These are phyloP conservation scores for Albula goreensis DNA, from an alignment of 2,113 vertebrate species.

Conservation along the genomic window DNA sequence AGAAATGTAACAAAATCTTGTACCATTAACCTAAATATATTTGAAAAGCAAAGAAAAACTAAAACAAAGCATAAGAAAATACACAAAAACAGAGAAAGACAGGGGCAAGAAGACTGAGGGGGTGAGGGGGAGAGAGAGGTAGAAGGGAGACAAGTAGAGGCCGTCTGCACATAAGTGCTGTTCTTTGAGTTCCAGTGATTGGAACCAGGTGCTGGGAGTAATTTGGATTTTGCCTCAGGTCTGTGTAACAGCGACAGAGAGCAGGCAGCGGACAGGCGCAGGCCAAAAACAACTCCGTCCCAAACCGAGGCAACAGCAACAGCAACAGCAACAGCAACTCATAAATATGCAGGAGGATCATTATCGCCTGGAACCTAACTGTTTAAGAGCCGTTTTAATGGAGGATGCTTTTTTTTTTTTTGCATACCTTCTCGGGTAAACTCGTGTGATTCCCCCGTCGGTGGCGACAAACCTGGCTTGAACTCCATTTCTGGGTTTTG, in stretches of 20 bases:
- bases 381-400: not conserved
- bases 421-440: conserved; percentile 89
- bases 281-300: not conserved
- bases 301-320: not conserved
- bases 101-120: not conserved
- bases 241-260: not conserved
- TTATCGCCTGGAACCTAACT: not conserved
- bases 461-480: conserved; percentile 91
- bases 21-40: not conserved
- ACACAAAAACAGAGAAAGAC: not conserved
- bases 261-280: not conserved
- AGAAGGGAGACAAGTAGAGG: not conserved
- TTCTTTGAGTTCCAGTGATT: not conserved
- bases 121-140: not conserved
- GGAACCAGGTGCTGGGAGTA: not conserved
- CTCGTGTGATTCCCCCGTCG: conserved; percentile 94
- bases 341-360: not conserved
- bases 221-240: not conserved
- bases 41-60: not conserved
- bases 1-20: not conserved
- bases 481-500: conserved; percentile 77
- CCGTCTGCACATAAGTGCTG: not conserved
- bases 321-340: not conserved
- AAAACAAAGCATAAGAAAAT: no score
- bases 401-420: no score